Evolutionary conservation across 2,888 invertebrate species (phyloP).

Genomic region (Nysson spinosus): DNA sequence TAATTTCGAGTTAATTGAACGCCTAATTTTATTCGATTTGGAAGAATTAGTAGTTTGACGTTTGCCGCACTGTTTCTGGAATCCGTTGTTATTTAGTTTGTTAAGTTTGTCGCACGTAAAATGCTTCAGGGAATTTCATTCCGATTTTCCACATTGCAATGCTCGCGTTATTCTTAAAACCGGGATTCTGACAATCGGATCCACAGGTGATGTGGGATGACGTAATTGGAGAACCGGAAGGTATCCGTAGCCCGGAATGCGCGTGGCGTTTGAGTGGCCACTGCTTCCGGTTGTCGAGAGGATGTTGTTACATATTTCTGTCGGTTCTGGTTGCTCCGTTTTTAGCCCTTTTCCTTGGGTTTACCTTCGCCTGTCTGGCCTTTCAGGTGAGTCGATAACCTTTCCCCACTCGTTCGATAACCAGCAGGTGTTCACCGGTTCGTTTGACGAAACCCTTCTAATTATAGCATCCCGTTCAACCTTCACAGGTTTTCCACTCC

Average conservation of each 20-base stretch:
- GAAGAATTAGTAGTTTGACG: no score
- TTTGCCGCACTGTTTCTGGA: no score
- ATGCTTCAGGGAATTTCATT: no score
- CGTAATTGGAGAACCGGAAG: constrained; percentile 85
- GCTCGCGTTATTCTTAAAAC: no score
- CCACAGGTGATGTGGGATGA: constrained; percentile 84
- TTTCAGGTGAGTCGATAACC: constrained; percentile 80
- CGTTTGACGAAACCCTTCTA: no score
- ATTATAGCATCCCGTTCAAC: no score
- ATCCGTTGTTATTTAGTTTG: no score
- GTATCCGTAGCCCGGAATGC: constrained; percentile 84
- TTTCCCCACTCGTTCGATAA: constrained; percentile 1
- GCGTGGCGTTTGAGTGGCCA: constrained; percentile 84
- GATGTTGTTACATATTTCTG: constrained; percentile 85
- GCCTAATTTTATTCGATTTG: no score
- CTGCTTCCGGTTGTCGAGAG: constrained; percentile 83
- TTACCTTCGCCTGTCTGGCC: constrained; percentile 84
- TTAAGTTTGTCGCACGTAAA: no score
- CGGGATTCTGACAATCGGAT: neutral
- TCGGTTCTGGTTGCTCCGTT: constrained; percentile 84
- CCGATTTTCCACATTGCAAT: no score
- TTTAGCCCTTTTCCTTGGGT: constrained; percentile 83
- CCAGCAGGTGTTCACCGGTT: neutral
- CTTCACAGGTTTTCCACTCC: no score
- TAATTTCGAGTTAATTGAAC: no score